Evolutionary conservation across 2,888 invertebrate genomes (phyloP).

Genomic region (Diarsia dahlii): DNA sequence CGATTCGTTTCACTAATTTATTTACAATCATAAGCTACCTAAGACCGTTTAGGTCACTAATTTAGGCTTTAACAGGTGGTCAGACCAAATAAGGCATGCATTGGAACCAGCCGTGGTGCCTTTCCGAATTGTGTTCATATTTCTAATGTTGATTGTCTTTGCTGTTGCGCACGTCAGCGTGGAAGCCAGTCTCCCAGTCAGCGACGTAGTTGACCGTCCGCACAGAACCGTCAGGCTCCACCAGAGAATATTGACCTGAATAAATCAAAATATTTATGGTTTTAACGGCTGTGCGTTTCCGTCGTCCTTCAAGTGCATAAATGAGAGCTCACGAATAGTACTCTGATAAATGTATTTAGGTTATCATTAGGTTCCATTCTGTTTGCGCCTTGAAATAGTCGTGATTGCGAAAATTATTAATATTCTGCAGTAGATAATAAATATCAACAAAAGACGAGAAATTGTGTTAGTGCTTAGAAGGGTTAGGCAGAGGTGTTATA

Average conservation of each 20-base stretch:
- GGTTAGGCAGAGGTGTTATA: too few relatives aligned
- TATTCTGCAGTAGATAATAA: constrained; percentile 30
- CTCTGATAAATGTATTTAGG: constrained; percentile 48
- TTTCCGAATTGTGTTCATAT: constrained; percentile 50
- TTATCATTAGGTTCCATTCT: constrained; percentile 41
- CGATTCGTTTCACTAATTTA: constrained; percentile 58
- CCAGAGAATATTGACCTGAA: constrained; percentile 92
- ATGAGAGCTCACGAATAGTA: constrained; percentile 42
- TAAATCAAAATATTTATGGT: constrained; percentile 60
- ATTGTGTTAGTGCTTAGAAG: constrained; percentile 12
- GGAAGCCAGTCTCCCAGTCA: constrained; percentile 95
- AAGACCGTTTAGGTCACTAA: constrained; percentile 54
- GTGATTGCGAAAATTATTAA: constrained; percentile 31
- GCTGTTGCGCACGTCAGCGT: constrained; percentile 93
- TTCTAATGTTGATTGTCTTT: constrained; percentile 88
- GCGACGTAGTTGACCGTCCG: constrained; percentile 94
- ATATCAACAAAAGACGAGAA: constrained; percentile 19
- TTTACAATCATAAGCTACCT: constrained; percentile 61
- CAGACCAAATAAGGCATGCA: constrained; percentile 59
- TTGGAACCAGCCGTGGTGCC: constrained; percentile 56
- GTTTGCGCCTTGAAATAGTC: constrained; percentile 47
- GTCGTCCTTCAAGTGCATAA: constrained; percentile 48
- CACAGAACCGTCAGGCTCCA: constrained; percentile 94
- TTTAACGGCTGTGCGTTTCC: constrained; percentile 30
- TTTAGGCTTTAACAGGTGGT: constrained; percentile 61